These are phyloP conservation scores for Chrysodeixis includens DNA, from an alignment of 2,888 invertebrate species.

Conservation along the genomic window DNA sequence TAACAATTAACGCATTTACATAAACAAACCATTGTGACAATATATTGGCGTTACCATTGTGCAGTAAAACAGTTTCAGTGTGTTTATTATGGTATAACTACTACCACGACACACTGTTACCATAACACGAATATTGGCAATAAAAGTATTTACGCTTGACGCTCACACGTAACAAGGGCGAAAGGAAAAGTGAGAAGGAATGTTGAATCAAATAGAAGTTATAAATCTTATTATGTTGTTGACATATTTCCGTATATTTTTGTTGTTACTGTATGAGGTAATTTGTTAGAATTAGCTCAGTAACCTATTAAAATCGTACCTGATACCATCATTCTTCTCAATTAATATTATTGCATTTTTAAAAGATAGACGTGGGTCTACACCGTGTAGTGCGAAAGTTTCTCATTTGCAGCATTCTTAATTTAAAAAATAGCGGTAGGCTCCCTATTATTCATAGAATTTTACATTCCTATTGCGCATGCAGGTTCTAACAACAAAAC, in stretches of 20 bases:
- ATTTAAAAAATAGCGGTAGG: too few species aligned
- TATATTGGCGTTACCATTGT: conserved; percentile 36
- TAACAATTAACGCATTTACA: conserved; percentile 15
- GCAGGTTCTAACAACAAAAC: too few species aligned
- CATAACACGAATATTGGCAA: conserved; percentile 5
- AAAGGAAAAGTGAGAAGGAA: neutral
- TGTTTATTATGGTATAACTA: neutral
- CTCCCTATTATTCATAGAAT: too few species aligned
- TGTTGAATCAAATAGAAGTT: neutral
- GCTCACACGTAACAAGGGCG: neutral
- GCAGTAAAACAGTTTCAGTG: conserved; percentile 11
- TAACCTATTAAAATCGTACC: too few species aligned
- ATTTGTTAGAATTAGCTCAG: too few species aligned
- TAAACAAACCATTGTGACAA: conserved; percentile 32
- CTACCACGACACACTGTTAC: conserved; percentile 4
- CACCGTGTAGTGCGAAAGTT: too few species aligned
- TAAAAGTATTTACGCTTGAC: neutral
- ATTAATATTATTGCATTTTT: too few species aligned
- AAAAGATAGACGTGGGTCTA: too few species aligned
- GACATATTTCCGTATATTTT: neutral
- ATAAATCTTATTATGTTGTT: neutral
- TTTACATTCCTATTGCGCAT: too few species aligned
- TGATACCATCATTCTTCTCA: too few species aligned
- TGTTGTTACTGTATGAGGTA: neutral
- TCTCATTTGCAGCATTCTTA: too few species aligned